Base-by-base conservation (phyloP, 30 jellyfish, hydroid and myxozoan genomes). In the Aurelia aurita region DNA sequence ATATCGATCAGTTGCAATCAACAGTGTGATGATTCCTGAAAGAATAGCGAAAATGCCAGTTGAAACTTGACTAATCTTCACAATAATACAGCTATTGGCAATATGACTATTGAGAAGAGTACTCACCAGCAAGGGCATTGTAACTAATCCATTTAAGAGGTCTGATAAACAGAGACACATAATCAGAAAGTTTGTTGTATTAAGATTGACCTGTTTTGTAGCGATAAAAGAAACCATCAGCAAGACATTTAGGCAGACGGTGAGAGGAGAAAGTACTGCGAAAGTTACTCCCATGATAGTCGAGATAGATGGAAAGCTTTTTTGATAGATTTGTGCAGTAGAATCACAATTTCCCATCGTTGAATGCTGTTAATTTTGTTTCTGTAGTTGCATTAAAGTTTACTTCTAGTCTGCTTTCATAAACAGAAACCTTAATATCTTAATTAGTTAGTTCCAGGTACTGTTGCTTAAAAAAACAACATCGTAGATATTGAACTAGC, bases 1-100 rank as follows among this genome's bases (percentile, higher is more conserved):
- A 29, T 77, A 77, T 19, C 89, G 77, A 31, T 77, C 89, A 32
- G 47, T 44, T 15, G 89, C 89, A 20, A 61, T 60, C 2, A 77
- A 45, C 0, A 77, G 26, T 5, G 58, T 61, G 55, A 61, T 47
- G 0, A 22, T 3, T 12, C 22, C 32, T 3, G 89, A 60, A 5
- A 21, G 29, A 43, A 28, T 3, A 16, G 59, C 31, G 13, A 77
- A 44, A 27, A 23, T 28, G 13, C 54, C 25, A 19, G 65, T 47
- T 10, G 25, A 35, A 1, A 59, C n/a, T 34, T 47, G 77, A 15
- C 69, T 16, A 13, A 32, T 57, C 47, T 25, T 0, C 0, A 49
- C 22, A 15, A 58, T 6, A 3, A 23, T 15, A 54, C 89, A 77
- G 4, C 26, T 49, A 0, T 11, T 31, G 19, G 54, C 58, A 4